Evolutionary conservation across 2,888 invertebrate species (phyloP).

Genomic region (Panopea generosa): DNA sequence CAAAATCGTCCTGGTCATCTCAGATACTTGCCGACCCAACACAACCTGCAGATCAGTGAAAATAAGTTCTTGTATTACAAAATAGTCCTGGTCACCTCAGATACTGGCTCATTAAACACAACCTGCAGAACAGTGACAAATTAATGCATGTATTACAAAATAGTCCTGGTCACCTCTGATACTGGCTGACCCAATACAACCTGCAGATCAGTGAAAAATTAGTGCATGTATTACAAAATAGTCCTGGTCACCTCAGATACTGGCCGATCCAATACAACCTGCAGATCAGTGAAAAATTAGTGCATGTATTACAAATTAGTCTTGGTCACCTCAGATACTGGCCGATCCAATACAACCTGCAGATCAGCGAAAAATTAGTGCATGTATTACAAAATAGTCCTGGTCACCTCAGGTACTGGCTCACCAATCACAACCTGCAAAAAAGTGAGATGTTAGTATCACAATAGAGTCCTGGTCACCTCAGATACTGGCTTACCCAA

Average conservation of each 20-base stretch:
- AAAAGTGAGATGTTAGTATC: too few relatives aligned
- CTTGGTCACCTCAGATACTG: slow-evolving; percentile 73
- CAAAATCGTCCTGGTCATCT: slow-evolving; percentile 70
- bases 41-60: slow-evolving; percentile 77
- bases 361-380: too few relatives aligned
- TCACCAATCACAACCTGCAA: too few relatives aligned
- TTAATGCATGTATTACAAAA: too few relatives aligned
- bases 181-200: slow-evolving; percentile 77
- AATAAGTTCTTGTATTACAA: too few relatives aligned
- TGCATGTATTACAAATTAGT: slow-evolving; percentile 8
- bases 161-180: slow-evolving; percentile 73
- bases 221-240: too few relatives aligned
- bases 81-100: too few relatives aligned
- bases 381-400: too few relatives aligned
- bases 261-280: slow-evolving; percentile 79
- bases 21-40: slow-evolving; percentile 71
- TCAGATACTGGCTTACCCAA: slow-evolving; percentile 74
- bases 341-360: slow-evolving; percentile 79
- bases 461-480: slow-evolving; percentile 75
- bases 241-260: slow-evolving; percentile 74
- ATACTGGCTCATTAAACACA: too few relatives aligned
- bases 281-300: slow-evolving; percentile 3
- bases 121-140: too few relatives aligned
- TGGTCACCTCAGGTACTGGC: too few relatives aligned
- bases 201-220: slow-evolving; percentile 55